A percentile compares a stretch with the other conserved stretches of the same genome.
Evolutionary conservation across 2,888 invertebrate genomes (phyloP).

Genomic region (Adela reaumurella): DNA sequence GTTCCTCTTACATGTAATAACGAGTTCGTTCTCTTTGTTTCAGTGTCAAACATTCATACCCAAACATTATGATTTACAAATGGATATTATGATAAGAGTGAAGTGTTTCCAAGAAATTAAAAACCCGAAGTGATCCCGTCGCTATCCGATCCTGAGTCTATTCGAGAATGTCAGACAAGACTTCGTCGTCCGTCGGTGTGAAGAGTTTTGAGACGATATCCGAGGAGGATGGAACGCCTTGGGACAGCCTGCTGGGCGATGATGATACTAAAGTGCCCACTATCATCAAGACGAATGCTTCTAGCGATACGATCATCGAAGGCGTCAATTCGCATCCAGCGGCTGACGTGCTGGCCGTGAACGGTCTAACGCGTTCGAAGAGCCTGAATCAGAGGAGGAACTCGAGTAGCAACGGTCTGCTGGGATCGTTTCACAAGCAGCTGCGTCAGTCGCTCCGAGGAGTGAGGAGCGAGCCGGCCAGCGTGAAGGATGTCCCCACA

Average conservation of each 20-base stretch:
- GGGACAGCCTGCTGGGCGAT: conserved; percentile 49
- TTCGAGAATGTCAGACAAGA: conserved; percentile 46
- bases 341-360: conserved; percentile 33
- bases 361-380: conserved; percentile 42
- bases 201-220: conserved; percentile 53
- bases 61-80: conserved; percentile 58
- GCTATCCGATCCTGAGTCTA: conserved; percentile 22
- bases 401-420: conserved; percentile 48
- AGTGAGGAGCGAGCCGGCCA: conserved; percentile 43
- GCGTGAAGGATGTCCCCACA: conserved; percentile 46
- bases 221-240: conserved; percentile 38
- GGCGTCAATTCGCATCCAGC: conserved; percentile 31
- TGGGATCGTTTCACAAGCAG: conserved; percentile 51
- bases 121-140: conserved; percentile 56
- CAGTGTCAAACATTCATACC: conserved; percentile 57
- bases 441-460: conserved; percentile 49
- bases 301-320: conserved; percentile 35
- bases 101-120: conserved; percentile 57
- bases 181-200: conserved; percentile 45
- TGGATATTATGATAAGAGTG: conserved; percentile 58
- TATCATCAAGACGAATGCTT: conserved; percentile 45
- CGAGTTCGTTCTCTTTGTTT: conserved; percentile 30
- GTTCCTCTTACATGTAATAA: too few relatives aligned
- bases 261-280: conserved; percentile 45
- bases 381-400: conserved; percentile 47